phyloP scores from a whole-genome alignment of 2,113 vertebrate genomes.

The Grammomys surdaster region DNA sequence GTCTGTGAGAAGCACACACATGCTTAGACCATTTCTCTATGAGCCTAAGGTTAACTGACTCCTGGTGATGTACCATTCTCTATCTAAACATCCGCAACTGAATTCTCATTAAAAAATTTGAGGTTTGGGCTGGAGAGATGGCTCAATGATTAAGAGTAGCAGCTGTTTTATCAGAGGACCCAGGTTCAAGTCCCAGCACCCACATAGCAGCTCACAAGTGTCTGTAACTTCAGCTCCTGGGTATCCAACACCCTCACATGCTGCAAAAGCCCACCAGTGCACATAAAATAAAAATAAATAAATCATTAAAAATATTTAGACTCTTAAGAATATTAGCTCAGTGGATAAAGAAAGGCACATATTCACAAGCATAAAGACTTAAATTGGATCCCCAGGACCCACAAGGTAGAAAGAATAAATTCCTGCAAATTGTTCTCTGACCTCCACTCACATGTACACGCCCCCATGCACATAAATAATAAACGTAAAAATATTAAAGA shows the following conservation, averaged over 20 bases:
- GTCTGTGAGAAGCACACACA: not conserved
- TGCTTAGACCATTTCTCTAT: not conserved
- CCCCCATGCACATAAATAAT: not conserved
- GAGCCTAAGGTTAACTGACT: conserved; percentile 1
- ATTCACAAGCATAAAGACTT: not conserved
- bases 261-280: not conserved
- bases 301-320: not conserved
- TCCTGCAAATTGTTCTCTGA: not conserved
- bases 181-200: not conserved
- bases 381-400: not conserved
- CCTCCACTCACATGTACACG: too few species aligned
- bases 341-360: not conserved
- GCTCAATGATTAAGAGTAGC: not conserved
- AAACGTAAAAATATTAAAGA: not conserved
- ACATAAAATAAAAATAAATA: not conserved
- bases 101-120: not conserved
- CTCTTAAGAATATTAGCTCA: not conserved
- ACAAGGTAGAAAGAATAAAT: not conserved
- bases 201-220: not conserved
- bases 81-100: not conserved
- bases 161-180: not conserved
- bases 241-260: not conserved
- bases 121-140: not conserved
- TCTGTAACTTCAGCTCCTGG: not conserved
- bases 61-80: not conserved